phyloP scores from a whole-genome alignment of 1,140 invertebrate genomes.

The Ceratosolen solmsi region DNA sequence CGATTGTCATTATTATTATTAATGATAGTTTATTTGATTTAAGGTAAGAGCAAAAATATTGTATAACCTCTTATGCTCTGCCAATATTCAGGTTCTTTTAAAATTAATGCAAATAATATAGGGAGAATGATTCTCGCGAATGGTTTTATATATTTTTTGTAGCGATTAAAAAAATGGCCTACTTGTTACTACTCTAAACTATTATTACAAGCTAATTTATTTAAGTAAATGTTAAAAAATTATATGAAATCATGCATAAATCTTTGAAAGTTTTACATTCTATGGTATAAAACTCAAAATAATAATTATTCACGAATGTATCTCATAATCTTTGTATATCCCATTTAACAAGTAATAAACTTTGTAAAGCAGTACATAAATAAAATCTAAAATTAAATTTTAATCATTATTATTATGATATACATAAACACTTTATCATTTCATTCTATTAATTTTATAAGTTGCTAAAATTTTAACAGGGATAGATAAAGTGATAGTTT shows the following conservation, averaged over 20 bases:
- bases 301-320: not conserved
- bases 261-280: not conserved
- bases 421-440: not conserved
- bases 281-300: not conserved
- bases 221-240: conserved; percentile 12
- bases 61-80: not conserved
- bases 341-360: conserved; percentile 4
- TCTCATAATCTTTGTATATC: not conserved
- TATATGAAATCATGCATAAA: not conserved
- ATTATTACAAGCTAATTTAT: conserved; percentile 3
- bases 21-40: not conserved
- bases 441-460: conserved; percentile 5
- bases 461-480: not conserved
- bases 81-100: not conserved
- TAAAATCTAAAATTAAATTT: conserved; percentile 23
- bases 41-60: not conserved
- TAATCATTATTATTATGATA: conserved; percentile 10
- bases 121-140: not conserved
- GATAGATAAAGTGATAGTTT: conserved; percentile 7
- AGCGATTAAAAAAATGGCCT: not conserved
- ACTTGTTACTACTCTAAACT: not conserved
- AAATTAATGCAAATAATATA: not conserved
- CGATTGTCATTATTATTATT: too few relatives aligned
- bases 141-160: not conserved
- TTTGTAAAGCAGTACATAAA: not conserved